Conservation (phyloP, 2,797 vertebrate genomes). For the Cossypha niveicapilla region DNA sequence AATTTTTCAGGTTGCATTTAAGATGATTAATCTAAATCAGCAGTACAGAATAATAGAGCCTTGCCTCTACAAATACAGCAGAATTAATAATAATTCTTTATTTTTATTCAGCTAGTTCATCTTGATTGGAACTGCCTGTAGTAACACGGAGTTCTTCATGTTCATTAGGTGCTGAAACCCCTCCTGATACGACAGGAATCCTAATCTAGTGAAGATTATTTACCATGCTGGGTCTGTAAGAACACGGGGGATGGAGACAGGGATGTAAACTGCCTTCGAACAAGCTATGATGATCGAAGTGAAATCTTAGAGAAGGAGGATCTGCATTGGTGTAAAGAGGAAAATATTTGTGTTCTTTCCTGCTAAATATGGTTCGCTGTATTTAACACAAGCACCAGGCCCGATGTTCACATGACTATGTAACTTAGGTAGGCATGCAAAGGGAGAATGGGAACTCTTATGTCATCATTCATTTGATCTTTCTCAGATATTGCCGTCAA, state of each 20-base stretch:
- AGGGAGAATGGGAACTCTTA: neutral
- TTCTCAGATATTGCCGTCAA: neutral
- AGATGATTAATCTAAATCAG: neutral
- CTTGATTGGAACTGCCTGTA: neutral
- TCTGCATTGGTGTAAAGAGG: neutral
- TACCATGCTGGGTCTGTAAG: neutral
- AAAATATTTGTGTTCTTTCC: neutral
- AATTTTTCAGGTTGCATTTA: neutral
- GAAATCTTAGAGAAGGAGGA: neutral
- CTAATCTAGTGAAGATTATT: neutral
- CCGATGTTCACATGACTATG: neutral
- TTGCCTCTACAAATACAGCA: neutral
- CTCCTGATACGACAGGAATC: neutral
- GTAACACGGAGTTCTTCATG: neutral
- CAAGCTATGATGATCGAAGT: neutral
- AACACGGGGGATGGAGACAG: neutral
- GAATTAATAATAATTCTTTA: neutral
- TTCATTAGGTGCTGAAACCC: neutral
- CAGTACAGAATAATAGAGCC: neutral
- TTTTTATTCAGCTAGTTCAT: neutral
- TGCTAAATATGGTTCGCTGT: accelerated
- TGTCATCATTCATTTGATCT: neutral
- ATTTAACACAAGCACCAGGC: neutral
- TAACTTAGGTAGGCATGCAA: accelerated
- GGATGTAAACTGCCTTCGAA: neutral